phyloP scores from a whole-genome alignment of 2,888 invertebrate species.

The Tenthredo mesomela region DNA sequence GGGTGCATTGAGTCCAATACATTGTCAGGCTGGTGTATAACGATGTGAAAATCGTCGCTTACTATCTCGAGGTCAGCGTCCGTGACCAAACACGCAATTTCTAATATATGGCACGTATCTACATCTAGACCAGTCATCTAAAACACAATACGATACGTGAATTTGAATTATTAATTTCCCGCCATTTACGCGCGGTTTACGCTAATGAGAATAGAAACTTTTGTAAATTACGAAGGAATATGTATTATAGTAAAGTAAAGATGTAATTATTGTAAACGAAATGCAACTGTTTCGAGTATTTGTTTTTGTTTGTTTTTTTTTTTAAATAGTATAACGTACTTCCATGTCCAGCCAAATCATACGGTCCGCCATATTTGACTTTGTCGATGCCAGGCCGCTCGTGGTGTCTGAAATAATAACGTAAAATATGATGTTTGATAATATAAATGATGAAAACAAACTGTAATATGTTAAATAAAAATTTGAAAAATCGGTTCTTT shows the following conservation, averaged over 20 bases:
- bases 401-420: constrained; percentile 8
- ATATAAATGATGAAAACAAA: not conserved
- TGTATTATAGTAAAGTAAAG: not conserved
- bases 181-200: not conserved
- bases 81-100: constrained; percentile 94
- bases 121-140: constrained; percentile 95
- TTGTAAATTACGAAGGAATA: not conserved
- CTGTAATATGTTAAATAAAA: not conserved
- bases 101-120: constrained; percentile 89
- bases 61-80: constrained; percentile 88
- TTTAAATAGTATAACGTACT: constrained; percentile 69
- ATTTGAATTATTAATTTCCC: not conserved
- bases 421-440: constrained; percentile 1
- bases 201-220: not conserved
- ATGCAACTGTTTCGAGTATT: not conserved
- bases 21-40: constrained; percentile 88
- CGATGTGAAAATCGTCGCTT: constrained; percentile 87
- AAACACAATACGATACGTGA: constrained; percentile 58
- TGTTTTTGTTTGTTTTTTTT: constrained; percentile 8
- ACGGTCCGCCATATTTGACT: constrained; percentile 55
- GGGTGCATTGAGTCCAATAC: constrained; percentile 88
- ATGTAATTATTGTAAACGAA: not conserved
- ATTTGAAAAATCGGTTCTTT: not conserved
- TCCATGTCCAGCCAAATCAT: constrained; percentile 90
- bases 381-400: not conserved